Evolutionary conservation across 2,888 invertebrate genomes (phyloP).

Genomic region (Apodemia duryi): DNA sequence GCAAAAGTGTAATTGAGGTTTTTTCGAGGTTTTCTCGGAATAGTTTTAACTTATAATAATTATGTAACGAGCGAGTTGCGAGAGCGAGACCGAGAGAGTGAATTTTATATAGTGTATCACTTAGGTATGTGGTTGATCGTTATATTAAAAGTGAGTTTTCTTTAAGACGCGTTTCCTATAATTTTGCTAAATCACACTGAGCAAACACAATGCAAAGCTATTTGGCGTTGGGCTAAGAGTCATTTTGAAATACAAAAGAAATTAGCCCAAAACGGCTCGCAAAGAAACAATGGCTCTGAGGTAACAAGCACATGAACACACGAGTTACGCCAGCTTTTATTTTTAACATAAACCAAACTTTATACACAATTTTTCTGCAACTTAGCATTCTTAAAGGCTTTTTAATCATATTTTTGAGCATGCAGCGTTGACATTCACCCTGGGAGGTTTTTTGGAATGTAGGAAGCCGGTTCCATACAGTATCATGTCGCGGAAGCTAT

Average conservation of each 20-base stretch:
- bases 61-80: no score
- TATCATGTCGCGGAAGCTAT: not conserved
- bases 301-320: not conserved
- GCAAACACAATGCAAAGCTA: constrained; percentile 7
- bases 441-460: not conserved
- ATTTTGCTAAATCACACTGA: constrained; percentile 1
- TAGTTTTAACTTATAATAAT: no score
- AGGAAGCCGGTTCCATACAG: not conserved
- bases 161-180: constrained; percentile 1
- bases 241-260: constrained; percentile 1
- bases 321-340: not conserved
- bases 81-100: no score
- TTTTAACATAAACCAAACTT: not conserved
- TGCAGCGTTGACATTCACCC: not conserved
- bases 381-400: not conserved
- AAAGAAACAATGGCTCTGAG: not conserved
- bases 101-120: no score
- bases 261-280: constrained; percentile 4
- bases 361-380: not conserved
- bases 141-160: not conserved
- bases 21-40: no score
- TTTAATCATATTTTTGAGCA: not conserved
- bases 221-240: not conserved
- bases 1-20: no score
- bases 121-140: no score